Evolutionary conservation across 2,888 invertebrate genomes (phyloP).

Genomic region (Lithophane socia): DNA sequence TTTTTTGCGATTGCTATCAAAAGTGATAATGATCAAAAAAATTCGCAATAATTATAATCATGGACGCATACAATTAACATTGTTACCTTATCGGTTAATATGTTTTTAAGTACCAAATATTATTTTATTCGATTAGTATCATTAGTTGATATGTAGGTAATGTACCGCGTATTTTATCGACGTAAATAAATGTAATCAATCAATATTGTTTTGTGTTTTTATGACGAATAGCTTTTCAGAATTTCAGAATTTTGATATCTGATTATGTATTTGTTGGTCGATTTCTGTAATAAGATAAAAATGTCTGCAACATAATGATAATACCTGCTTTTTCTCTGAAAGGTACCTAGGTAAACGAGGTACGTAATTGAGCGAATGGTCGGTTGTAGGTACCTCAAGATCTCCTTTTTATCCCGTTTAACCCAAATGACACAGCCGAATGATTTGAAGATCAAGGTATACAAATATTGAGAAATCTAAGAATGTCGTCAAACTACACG

Average conservation of each 20-base stretch:
- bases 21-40: constrained; percentile 6
- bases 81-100: constrained; percentile 12
- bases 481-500: constrained; percentile 31
- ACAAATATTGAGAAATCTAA: constrained; percentile 30
- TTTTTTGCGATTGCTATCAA: neutral
- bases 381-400: neutral
- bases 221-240: neutral
- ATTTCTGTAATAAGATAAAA: neutral
- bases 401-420: neutral
- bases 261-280: neutral
- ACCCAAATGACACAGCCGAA: neutral
- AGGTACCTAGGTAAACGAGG: neutral
- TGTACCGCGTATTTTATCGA: neutral
- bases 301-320: neutral
- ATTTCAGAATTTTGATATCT: neutral
- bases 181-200: constrained; percentile 7
- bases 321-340: neutral
- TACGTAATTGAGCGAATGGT: neutral
- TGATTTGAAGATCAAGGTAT: constrained; percentile 4
- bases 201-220: neutral
- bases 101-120: neutral
- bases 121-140: neutral
- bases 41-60: neutral
- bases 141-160: neutral
- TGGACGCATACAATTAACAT: constrained; percentile 9